Evolutionary conservation across 1,140 invertebrate species (phyloP), one percentile per base, ranked within the genome.

Genomic region (Acromyrmex heyeri): DNA sequence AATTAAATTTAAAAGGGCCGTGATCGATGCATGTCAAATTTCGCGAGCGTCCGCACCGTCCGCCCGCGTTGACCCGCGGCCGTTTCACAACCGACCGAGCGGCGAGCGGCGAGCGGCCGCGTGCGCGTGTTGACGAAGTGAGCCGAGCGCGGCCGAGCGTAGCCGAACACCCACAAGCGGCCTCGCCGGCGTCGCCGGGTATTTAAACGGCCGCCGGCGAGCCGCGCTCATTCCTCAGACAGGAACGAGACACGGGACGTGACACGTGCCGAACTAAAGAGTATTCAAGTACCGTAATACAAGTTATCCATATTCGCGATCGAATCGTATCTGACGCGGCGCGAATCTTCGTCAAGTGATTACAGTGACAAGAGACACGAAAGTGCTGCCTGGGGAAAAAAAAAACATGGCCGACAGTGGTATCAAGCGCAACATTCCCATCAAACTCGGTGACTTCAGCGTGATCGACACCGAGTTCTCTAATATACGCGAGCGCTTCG

Each of bases 401-500:
- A 44, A 44, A 44, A 95, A 96, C 96, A 97, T 97, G 97, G 97
- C 97, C 94, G 97, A 97, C 95, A 96, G 96, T 96, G 96, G 97
- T 95, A 97, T 97, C 93, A 98, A 97, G 95, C 97, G 97, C 92
- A 97, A 98, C 96, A 98, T 98, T 96, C 98, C 99, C 92, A 98
- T 99, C 95, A 98, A 98, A 95, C 96, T 99, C 93, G 98, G 98
- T 87, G 98, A 99, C 94, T 98, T 98, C 96, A 98, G 98, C 95
- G 98, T 99, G 89, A 98, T 99, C 95, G 99, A 99, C 95, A 98
- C 97, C 72, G 99, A 99, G 96, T 99, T 99, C 96, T 98, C 98
- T 92, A 98, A 97, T 94, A 99, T 99, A 94, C 97, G 98, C 87
- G 98, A 99, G 94, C 96, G 98, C 86, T 99, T 99, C 95, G 99